phyloP scores from a whole-genome alignment of 2,113 vertebrate species.

The Rhombomys opimus region DNA sequence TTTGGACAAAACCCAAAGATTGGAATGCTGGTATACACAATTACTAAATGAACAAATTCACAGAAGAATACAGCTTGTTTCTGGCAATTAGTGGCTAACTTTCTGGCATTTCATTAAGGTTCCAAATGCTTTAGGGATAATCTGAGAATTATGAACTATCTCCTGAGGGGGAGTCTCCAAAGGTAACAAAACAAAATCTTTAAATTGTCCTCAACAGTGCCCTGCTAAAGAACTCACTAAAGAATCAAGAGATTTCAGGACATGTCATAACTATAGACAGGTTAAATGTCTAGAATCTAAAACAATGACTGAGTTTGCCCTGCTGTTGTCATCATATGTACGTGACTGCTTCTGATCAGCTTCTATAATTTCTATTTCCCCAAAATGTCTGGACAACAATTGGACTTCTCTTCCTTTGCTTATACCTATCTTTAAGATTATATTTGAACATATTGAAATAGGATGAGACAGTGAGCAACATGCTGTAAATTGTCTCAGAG shows the following conservation, averaged over 20 bases:
- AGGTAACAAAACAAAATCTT: not conserved
- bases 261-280: not conserved
- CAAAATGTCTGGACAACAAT: not conserved
- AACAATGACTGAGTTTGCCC: not conserved
- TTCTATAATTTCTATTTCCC: not conserved
- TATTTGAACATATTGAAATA: not conserved
- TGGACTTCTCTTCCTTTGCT: rapidly evolving
- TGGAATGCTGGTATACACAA: too few species aligned
- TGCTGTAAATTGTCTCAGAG: not conserved
- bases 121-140: not conserved
- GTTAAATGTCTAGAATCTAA: not conserved
- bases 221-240: not conserved
- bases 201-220: not conserved
- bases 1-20: not conserved
- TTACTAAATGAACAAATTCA: not conserved
- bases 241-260: not conserved
- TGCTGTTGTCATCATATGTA: not conserved
- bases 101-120: not conserved
- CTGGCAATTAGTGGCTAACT: not conserved
- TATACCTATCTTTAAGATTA: too few species aligned
- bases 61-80: not conserved
- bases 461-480: not conserved
- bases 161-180: not conserved
- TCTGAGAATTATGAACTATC: not conserved
- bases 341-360: not conserved